Evolutionary conservation across 2,797 vertebrate genomes (phyloP), one percentile per base, ranked within the genome.

Genomic region (Sebastolobus alascanus): DNA sequence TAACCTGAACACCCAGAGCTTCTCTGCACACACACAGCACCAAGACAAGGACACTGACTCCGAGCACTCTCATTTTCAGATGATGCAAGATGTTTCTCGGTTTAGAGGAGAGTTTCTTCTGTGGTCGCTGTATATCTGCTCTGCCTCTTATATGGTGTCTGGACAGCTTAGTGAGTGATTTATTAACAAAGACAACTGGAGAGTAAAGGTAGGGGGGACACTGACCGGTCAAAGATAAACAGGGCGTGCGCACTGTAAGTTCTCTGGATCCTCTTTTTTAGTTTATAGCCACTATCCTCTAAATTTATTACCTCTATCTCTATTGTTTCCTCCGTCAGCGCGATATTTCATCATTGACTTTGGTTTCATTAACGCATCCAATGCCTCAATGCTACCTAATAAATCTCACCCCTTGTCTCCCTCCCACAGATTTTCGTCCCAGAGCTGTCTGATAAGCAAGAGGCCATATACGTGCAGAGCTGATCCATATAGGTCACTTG

Each of bases 11-110:
- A 11, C 83, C 82, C 1, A 67, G 35, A 31, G 80, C 68, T 27
- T 61, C 77, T 2, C 58, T 10, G 65, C 82, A 87, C 70, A 72
- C 55, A 73, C 88, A 92, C 46, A 90, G 38, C 54, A 72, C 70
- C 76, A 91, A 27, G 13, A 86, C 74, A 33, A 92, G 54, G 6
- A 71, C 59, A 8, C 43, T 46, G 12, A 87, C 56, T 14, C 66
- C 4, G 8, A 87, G 50, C 2, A 59, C 43, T 75, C 59, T 90
- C 94, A 94, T 94, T 74, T 81, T 92, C 76, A 82, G 69, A 27
- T 56, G 68, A 65, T 65, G 66, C 1, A 29, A 63, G 73, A 65
- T 29, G 35, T 4, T 6, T 69, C 56, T 77, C 22, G 7, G 33
- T 16, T 64, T 2, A 46, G 40, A 63, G n/a, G 9, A 56, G n/a